Evolutionary conservation across 2,113 vertebrate species (phyloP).

Genomic region (Eidolon helvum): DNA sequence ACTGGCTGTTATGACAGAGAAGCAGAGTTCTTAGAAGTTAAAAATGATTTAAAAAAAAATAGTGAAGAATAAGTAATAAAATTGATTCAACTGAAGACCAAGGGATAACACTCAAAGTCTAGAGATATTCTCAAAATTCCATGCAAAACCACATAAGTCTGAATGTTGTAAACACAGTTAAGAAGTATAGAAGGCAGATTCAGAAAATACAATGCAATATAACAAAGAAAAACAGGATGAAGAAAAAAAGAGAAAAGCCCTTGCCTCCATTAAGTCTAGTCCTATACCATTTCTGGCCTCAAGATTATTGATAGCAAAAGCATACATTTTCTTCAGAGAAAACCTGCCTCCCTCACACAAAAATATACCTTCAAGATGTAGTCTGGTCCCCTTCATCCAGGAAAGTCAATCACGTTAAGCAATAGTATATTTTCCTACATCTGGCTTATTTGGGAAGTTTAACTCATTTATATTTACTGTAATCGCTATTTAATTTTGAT

Average conservation of each 20-base stretch:
- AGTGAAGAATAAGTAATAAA: background rate
- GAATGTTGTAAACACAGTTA: background rate
- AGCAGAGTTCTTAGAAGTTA: background rate
- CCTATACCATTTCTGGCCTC: background rate
- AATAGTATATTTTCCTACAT: background rate
- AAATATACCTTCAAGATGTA: background rate
- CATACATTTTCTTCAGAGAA: background rate
- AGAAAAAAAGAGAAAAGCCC: background rate
- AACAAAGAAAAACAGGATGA: background rate
- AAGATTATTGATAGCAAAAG: background rate
- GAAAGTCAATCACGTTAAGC: background rate
- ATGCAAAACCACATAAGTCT: background rate
- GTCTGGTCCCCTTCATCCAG: background rate
- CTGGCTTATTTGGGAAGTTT: background rate
- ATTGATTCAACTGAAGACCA: background rate
- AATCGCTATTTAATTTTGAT: background rate
- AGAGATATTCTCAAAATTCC: background rate
- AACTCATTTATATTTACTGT: background rate
- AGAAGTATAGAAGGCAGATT: background rate
- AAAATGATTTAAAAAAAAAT: background rate
- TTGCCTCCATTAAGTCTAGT: background rate
- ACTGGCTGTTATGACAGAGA: background rate
- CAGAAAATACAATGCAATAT: background rate
- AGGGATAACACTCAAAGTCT: background rate
- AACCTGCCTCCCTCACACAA: background rate